Evolutionary conservation across 1,140 invertebrate genomes (phyloP).

Genomic region (Neuroterus valhalla): DNA sequence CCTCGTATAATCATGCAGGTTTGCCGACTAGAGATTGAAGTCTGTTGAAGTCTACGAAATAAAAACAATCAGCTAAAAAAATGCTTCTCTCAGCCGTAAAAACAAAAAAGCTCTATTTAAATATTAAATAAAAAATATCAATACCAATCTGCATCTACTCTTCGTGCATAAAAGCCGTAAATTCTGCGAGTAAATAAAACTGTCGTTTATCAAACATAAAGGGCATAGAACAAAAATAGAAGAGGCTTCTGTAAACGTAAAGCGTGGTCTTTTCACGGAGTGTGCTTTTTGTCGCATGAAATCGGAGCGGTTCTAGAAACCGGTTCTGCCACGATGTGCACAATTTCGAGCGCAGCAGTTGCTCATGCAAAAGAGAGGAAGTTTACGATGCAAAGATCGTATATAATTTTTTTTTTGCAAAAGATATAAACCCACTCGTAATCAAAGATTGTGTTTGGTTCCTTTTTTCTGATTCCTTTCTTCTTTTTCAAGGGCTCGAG

Average conservation of each 20-base stretch:
- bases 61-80: too few relatives aligned
- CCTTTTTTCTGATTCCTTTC: neutral
- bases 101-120: too few relatives aligned
- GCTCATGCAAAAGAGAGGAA: conserved; percentile 11
- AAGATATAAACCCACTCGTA: neutral
- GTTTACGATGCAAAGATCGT: neutral
- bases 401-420: neutral
- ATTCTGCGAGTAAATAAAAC: neutral
- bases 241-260: neutral
- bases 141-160: too few relatives aligned
- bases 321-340: conserved; percentile 7
- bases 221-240: neutral
- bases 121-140: too few relatives aligned
- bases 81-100: too few relatives aligned
- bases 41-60: too few relatives aligned
- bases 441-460: neutral
- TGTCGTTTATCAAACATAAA: neutral
- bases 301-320: conserved; percentile 6
- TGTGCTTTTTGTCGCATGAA: conserved; percentile 12
- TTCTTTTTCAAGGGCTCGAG: too few relatives aligned
- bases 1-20: too few relatives aligned
- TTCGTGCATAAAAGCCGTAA: neutral
- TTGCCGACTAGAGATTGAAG: too few relatives aligned
- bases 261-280: neutral
- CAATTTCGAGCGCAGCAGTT: neutral